Conservation (phyloP, 2,888 invertebrate genomes). For the Acleris holmiana region DNA sequence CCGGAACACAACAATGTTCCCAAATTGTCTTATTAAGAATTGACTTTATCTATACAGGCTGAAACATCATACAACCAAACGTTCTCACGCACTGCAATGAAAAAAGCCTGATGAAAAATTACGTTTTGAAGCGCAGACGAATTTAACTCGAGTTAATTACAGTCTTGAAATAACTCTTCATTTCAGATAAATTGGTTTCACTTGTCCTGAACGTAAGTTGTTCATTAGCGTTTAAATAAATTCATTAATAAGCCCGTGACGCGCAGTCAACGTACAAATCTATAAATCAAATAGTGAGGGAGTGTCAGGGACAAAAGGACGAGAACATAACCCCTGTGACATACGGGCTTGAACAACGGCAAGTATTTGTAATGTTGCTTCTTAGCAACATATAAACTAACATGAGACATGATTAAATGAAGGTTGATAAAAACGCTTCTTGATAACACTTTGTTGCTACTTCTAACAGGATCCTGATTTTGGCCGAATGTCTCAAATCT, state of each 20-base stretch:
- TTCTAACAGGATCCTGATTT: no score
- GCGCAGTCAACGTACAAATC: conserved; percentile 78
- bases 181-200: conserved; percentile 78
- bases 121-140: conserved; percentile 29
- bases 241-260: conserved; percentile 82
- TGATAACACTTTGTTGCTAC: no score
- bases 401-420: no score
- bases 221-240: conserved; percentile 84
- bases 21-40: no score
- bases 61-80: not conserved
- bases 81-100: not conserved
- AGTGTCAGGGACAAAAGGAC: conserved; percentile 81
- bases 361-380: conserved; percentile 24
- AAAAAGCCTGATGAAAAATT: conserved; percentile 23
- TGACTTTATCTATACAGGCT: not conserved
- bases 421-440: no score
- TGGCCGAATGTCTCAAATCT: no score
- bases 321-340: conserved; percentile 60
- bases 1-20: no score
- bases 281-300: conserved; percentile 84
- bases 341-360: conserved; percentile 47
- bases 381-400: not conserved
- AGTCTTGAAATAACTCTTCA: conserved; percentile 68
- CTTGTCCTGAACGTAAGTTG: conserved; percentile 79
- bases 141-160: conserved; percentile 54